Base-by-base conservation (phyloP, 1,140 invertebrate genomes). In the Littorina saxatilis region DNA sequence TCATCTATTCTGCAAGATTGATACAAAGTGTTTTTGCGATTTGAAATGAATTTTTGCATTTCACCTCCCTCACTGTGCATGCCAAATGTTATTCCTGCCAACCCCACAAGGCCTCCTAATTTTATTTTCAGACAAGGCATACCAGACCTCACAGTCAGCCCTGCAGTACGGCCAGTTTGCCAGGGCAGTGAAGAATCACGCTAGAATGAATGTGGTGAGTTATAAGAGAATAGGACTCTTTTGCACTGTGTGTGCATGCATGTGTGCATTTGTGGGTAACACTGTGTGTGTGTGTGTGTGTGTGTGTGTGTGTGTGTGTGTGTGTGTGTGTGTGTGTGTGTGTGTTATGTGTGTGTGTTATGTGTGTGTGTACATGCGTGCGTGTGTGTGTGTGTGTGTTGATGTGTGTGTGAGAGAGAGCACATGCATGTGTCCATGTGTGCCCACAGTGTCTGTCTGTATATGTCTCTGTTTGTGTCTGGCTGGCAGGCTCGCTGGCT, bases 121-220 rank as follows among this genome's bases (percentile, higher is more conserved):
- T 3, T 47, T 40, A 11, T 15, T 80, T 82, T 72, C 79, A 92
- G 98, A 99, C 93, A 94, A 96, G 81, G 97, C 99, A 92, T 99
- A 99, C 91, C 98, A 98, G 95, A 98, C 99, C 93, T 99, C 98
- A 0, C 91, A 99, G 17, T 98, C 97, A 90, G 99, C 98, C 0
- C 91, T 99, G n/a, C 98, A 98, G 90, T 99, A 99, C 92, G 97
- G 98, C 2, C 98, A 99, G 92, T 93, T 98, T 85, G 98, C 98
- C 0, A 94, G 97, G 72, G 99, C 99, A 92, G 99, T 99, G 86
- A 98, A 98, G 93, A 99, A 99, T 93, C 96, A 96, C 88, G 96
- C 98, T 47, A 95, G 95, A 79, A 94, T 98, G 78, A 93, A 93
- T 85, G 27, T 91, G 87, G 90, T 89, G 80, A 80, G 83, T 76